phyloP scores from a whole-genome alignment of 2,888 invertebrate genomes.

The Calliscelio sp. region DNA sequence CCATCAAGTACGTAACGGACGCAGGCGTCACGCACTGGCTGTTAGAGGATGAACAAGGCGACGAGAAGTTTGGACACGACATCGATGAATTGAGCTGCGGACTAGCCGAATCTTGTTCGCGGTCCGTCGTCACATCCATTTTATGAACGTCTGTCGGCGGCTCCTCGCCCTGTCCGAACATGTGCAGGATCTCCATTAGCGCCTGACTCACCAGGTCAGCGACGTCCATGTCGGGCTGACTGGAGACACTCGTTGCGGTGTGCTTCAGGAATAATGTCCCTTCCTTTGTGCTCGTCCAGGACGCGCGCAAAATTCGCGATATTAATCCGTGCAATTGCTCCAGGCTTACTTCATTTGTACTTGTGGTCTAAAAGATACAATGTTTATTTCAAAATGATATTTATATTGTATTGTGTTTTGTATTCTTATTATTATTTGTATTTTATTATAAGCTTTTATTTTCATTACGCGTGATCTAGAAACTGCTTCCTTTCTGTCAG shows the following conservation, averaged over 20 bases:
- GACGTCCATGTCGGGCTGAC: slow-evolving; percentile 75
- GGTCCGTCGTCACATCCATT: slow-evolving; percentile 85
- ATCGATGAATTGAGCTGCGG: slow-evolving; percentile 85
- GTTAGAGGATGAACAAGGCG: slow-evolving; percentile 83
- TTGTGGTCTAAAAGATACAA: slow-evolving; percentile 83
- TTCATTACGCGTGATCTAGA: slow-evolving; percentile 82
- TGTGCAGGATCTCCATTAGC: slow-evolving; percentile 89
- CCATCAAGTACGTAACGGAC: slow-evolving; percentile 87
- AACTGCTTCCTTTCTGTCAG: slow-evolving; percentile 83
- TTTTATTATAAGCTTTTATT: slow-evolving; percentile 20
- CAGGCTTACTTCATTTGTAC: slow-evolving; percentile 88
- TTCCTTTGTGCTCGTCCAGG: slow-evolving; percentile 88
- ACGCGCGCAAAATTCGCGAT: slow-evolving; percentile 90
- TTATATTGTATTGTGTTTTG: neutral
- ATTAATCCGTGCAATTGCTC: slow-evolving; percentile 89
- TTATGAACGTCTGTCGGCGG: slow-evolving; percentile 87
- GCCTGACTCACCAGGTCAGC: slow-evolving; percentile 86
- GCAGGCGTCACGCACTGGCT: slow-evolving; percentile 84
- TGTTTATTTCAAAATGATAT: too few relatives aligned
- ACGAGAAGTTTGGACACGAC: slow-evolving; percentile 83
- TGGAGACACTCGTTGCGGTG: slow-evolving; percentile 83
- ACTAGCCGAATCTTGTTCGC: slow-evolving; percentile 85
- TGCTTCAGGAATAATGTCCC: slow-evolving; percentile 86
- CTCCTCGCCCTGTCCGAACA: slow-evolving; percentile 88
- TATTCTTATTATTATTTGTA: neutral